Base-by-base conservation (phyloP, 2,888 invertebrate species). In the Tiliacea aurago region DNA sequence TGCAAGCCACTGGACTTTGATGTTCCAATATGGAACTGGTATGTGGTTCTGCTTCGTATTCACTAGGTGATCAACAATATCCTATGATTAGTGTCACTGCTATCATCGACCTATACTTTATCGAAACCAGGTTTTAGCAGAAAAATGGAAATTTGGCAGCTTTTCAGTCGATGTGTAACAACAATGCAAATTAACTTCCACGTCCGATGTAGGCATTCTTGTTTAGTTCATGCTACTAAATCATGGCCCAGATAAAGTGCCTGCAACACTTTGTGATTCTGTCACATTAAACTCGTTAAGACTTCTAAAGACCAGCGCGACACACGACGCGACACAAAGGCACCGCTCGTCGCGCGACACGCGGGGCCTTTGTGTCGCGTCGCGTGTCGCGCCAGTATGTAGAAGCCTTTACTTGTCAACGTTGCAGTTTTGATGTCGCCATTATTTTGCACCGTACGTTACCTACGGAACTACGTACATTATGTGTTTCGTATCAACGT, bases 211-310 rank as follows among this genome's bases (percentile, higher is more conserved):
- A 4, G 9, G 6, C 5, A 4, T n/a, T 51, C 13, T 33, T 33
- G 13, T n/a, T 15, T 3, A 13, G 13, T 47, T 59, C 23, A 28
- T 43, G 23, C 10, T 45, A 43, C 28, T 15, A 10, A 67, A 61
- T 43, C 9, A 66, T 37, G 10, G 9, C 6, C 20, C 20, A 37
- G 20, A 7, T 18, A 68, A 37, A 37, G n/a, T 18, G 37, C 11
- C 20, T 20, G 15, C 3, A 23, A 18, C 23, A 20, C 37, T 28
- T 41, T n/a, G 2, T 20, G 9, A 56, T 11, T 37, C 9, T 2
- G 6, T 23, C 43, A 43, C 53, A 70, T 23, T 51, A n/a, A 53
- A 55, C 7, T 70, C 10, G 23, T 72, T 37, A n/a, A n/a, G n/a
- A n/a, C n/a, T n/a, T n/a, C n/a, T n/a, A n/a, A n/a, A n/a, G n/a